These are phyloP conservation scores for Entomobrya multifasciata DNA, from an alignment of 2,888 invertebrate genomes.

Conservation along the genomic window DNA sequence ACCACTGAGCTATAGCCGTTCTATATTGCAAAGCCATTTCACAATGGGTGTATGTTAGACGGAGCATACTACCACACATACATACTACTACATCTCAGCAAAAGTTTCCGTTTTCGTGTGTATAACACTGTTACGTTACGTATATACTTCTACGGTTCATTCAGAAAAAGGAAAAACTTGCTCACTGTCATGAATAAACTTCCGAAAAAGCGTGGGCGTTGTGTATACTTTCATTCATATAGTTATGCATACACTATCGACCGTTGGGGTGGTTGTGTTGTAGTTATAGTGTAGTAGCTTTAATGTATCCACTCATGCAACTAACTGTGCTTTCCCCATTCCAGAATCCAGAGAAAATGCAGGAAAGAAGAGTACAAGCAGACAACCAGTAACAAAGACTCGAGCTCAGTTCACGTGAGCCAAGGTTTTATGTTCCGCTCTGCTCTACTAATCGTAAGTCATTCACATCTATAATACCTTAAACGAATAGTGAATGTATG, in stretches of 20 bases:
- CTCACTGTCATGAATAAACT: conserved; percentile 20
- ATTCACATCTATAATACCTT: too few relatives aligned
- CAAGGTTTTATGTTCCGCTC: conserved; percentile 20
- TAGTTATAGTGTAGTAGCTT: neutral
- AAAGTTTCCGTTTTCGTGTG: too few relatives aligned
- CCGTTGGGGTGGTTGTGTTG: neutral
- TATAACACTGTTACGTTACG: neutral
- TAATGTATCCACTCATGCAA: neutral
- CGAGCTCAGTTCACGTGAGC: conserved; percentile 16
- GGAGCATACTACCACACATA: neutral
- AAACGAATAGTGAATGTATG: too few relatives aligned
- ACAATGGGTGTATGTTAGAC: too few relatives aligned
- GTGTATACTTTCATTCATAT: neutral
- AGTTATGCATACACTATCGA: neutral
- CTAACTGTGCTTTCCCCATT: neutral
- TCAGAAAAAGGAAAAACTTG: conserved; percentile 15
- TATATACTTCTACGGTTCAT: neutral
- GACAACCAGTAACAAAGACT: too few relatives aligned
- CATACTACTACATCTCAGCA: too few relatives aligned
- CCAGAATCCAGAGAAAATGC: neutral
- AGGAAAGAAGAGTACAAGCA: neutral
- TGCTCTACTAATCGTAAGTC: too few relatives aligned
- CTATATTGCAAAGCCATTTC: too few relatives aligned
- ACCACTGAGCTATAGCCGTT: neutral
- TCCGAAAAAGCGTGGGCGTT: conserved; percentile 36